These are phyloP conservation scores for Kryptopterus vitreolus DNA, from an alignment of 2,797 vertebrate genomes.

Conservation along the genomic window DNA sequence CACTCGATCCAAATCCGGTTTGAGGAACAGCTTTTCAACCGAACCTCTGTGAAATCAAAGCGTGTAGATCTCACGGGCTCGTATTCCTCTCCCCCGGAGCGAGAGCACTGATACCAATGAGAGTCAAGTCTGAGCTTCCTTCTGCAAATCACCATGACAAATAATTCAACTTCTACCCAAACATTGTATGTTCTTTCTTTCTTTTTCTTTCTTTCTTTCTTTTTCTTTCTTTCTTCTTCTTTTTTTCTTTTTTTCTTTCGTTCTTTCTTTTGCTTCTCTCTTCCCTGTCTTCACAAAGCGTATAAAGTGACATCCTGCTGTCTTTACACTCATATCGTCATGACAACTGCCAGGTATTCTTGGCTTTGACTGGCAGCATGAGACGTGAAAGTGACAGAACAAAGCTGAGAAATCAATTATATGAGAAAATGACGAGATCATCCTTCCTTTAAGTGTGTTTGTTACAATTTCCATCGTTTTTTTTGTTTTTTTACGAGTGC, in stretches of 20 bases:
- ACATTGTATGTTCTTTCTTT: too few relatives aligned
- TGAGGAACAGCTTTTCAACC: slow-evolving; percentile 40
- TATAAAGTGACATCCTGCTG: slow-evolving; percentile 1
- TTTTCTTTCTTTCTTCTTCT: not conserved
- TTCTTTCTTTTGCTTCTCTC: not conserved
- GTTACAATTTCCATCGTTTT: not conserved
- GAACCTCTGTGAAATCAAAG: slow-evolving; percentile 46
- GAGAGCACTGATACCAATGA: not conserved
- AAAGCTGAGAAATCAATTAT: not conserved
- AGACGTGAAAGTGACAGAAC: not conserved
- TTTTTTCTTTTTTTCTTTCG: not conserved
- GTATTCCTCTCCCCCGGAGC: slow-evolving; percentile 30
- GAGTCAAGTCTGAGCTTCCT: slow-evolving; percentile 1
- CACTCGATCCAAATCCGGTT: slow-evolving; percentile 46
- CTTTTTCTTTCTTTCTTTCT: too few relatives aligned
- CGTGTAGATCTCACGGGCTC: slow-evolving; percentile 37
- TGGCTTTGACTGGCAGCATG: not conserved
- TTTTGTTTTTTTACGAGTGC: not conserved
- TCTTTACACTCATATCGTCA: not conserved
- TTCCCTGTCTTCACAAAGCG: not conserved
- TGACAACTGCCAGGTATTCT: not conserved
- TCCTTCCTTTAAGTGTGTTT: not conserved
- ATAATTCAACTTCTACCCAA: slow-evolving; percentile 1
- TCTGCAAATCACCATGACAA: not conserved
- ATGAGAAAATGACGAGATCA: not conserved